Evolutionary conservation across 2,888 invertebrate species (phyloP).

Genomic region (Tholera decimalis): DNA sequence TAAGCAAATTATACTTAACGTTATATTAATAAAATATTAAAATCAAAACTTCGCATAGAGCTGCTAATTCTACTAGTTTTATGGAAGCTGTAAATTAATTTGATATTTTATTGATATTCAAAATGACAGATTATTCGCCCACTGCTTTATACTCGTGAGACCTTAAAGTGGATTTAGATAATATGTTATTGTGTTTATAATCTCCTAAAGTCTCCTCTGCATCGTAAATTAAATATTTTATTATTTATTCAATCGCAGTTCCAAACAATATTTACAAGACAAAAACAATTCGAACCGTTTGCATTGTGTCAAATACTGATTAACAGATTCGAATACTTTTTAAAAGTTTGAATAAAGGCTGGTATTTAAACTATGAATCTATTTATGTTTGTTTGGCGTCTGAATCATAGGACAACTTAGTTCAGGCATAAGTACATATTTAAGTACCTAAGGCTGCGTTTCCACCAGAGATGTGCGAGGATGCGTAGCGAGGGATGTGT

Average conservation of each 20-base stretch:
- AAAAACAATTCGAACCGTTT: too few relatives aligned
- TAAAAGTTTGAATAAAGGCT: too few relatives aligned
- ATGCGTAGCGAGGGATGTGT: too few relatives aligned
- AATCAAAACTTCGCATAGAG: slow-evolving; percentile 39
- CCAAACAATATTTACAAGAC: not conserved
- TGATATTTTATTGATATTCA: slow-evolving; percentile 48
- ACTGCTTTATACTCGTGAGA: slow-evolving; percentile 24
- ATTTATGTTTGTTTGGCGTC: too few relatives aligned
- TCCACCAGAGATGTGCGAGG: too few relatives aligned
- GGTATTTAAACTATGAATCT: too few relatives aligned
- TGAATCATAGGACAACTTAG: too few relatives aligned
- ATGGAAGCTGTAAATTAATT: slow-evolving; percentile 51
- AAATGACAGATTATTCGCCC: slow-evolving; percentile 53
- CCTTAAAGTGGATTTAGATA: slow-evolving; percentile 20
- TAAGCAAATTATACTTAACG: slow-evolving; percentile 22
- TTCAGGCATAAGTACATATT: too few relatives aligned
- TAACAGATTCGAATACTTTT: too few relatives aligned
- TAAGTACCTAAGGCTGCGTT: too few relatives aligned
- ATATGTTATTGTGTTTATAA: slow-evolving; percentile 17
- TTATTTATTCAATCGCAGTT: not conserved
- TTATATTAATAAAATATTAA: slow-evolving; percentile 52
- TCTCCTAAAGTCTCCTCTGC: not conserved
- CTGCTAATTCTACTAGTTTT: slow-evolving; percentile 51
- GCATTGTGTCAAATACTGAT: too few relatives aligned
- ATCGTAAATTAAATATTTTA: not conserved